Evolutionary conservation across 2,113 vertebrate species (phyloP).

Genomic region (Pavo muticus): DNA sequence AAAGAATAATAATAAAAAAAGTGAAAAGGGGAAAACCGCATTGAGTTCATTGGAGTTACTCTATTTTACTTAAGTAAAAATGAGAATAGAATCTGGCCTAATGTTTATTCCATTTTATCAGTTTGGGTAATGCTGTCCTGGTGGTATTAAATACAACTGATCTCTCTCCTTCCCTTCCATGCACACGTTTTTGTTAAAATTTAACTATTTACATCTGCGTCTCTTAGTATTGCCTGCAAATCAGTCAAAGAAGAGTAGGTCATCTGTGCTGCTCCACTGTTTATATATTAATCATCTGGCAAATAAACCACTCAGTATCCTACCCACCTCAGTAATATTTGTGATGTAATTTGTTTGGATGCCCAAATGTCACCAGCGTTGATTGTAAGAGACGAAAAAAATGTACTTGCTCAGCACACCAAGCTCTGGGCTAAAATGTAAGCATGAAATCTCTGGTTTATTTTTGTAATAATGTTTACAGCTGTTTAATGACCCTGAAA

Average conservation of each 20-base stretch:
- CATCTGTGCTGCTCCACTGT: conserved; percentile 53
- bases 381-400: conserved; percentile 83
- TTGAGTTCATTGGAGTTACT: background rate
- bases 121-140: conserved; percentile 43
- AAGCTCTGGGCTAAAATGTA: conserved; percentile 87
- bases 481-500: conserved; percentile 89
- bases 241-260: conserved; percentile 74
- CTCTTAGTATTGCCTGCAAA: conserved; percentile 63
- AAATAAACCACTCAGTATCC: conserved; percentile 83
- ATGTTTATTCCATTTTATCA: conserved; percentile 58
- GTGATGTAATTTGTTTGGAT: conserved; percentile 86
- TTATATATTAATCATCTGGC: conserved; percentile 81
- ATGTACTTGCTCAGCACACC: conserved; percentile 84
- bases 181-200: conserved; percentile 54
- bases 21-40: background rate
- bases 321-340: conserved; percentile 80
- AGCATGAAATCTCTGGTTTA: conserved; percentile 88
- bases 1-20: background rate
- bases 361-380: conserved; percentile 83
- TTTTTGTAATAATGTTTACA: conserved; percentile 90
- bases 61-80: conserved; percentile 15
- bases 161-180: background rate
- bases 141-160: conserved; percentile 59
- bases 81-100: conserved; percentile 23
- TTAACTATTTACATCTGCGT: conserved; percentile 75